Evolutionary conservation across 2,888 invertebrate species (phyloP), one percentile per base, ranked within the genome.

Genomic region (Drosophila subquinaria): DNA sequence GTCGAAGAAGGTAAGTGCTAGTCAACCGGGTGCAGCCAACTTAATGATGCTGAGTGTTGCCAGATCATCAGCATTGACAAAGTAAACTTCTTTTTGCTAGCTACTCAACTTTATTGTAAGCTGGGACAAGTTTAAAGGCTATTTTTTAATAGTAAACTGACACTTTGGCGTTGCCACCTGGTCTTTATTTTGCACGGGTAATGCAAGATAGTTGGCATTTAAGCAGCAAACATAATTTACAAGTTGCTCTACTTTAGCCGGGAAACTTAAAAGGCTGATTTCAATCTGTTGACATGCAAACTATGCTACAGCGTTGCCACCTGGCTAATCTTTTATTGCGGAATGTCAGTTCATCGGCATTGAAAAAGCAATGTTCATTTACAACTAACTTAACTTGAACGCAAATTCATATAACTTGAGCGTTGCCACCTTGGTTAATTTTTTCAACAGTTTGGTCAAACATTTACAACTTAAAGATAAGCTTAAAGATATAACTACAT

Each of bases 1-100:
- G 82, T 97, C 97, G 89, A 95, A 96, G 93, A 96, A 97, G 96
- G 97, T 97, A 93, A 92, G 70, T 70, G n/a, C 8, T 69, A 69
- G n/a, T 13, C 15, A 30, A 27, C 4, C 5, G 17, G 20, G 15
- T 13, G 50, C 60, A 60, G 60, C 42, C 48, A 59, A 59, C 48
- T 48, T 59, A 40, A 50, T 27, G 27, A 3, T n/a, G 23, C 4
- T 3, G 2, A 8, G 36, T 17, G 47, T 15, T 57, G 57, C 57
- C 57, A 57, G 57, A 57, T 57, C 42, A 20, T 33, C n/a, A 17
- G 42, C 0, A 13, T n/a, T 15, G 0, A 13, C 1, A 8, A 48
- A 48, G 3, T 2, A 48, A 47, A 27, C 20, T 27, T 13, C n/a
- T 0, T 27, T 23, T 27, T 13, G 4, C 9, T 10, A 43, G 42